These are phyloP conservation scores for Amphipoea oculea DNA, from an alignment of 2,888 invertebrate species.

Conservation along the genomic window DNA sequence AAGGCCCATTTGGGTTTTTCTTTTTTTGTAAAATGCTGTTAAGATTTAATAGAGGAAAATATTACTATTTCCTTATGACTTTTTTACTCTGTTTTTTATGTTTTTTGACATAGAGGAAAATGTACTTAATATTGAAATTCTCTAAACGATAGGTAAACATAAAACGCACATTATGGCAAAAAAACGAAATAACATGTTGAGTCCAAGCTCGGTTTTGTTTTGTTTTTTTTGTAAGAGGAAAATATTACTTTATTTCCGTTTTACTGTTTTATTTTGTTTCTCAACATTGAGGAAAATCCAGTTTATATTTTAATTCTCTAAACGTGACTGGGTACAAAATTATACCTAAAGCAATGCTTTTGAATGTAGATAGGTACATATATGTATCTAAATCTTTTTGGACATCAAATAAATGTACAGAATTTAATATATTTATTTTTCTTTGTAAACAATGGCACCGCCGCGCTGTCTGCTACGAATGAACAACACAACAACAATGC, in stretches of 20 bases:
- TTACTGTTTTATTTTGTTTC: neutral
- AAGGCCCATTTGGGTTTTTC: neutral
- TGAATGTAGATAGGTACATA: neutral
- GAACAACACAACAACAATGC: no score
- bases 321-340: neutral
- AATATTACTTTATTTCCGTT: neutral
- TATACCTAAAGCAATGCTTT: neutral
- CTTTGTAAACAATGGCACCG: neutral
- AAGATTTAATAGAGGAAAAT: neutral
- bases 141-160: neutral
- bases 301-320: neutral
- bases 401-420: neutral
- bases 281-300: conserved; percentile 1
- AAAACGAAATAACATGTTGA: neutral
- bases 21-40: neutral
- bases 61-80: neutral
- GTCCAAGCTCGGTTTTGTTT: neutral
- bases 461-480: conserved; percentile 4
- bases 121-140: neutral
- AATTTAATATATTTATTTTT: no score
- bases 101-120: neutral
- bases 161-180: no score
- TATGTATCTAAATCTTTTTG: neutral
- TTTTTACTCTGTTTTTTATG: neutral
- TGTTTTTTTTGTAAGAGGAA: neutral